Conservation (phyloP, 2,888 invertebrate species). For the Drosophila peninsularis region DNA sequence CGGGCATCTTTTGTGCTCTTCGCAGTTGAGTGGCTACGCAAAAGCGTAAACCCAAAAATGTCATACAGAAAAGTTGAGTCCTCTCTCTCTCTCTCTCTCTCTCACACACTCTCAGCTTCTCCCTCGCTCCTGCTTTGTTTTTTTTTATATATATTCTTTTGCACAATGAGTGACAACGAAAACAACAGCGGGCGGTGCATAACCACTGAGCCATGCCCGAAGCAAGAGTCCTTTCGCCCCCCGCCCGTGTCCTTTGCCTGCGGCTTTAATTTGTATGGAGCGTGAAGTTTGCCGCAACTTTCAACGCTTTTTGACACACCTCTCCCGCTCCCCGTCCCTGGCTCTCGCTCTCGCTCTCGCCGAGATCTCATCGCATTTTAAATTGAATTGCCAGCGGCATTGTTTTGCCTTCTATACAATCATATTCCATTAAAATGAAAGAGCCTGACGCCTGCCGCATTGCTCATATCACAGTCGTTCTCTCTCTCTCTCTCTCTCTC, state of each 20-base stretch:
- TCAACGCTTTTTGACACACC: conserved; percentile 55
- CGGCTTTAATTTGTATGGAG: conserved; percentile 76
- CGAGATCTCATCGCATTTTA: conserved; percentile 75
- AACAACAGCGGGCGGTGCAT: conserved; percentile 77
- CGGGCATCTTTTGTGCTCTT: conserved; percentile 80
- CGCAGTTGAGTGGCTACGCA: conserved; percentile 83
- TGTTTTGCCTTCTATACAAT: conserved; percentile 83
- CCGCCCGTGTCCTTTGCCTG: conserved; percentile 51
- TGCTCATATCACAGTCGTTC: conserved; percentile 71
- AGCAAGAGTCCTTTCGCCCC: conserved; percentile 25
- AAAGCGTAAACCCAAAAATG: conserved; percentile 75
- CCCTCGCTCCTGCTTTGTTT: conserved; percentile 9
- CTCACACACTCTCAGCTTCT: not conserved
- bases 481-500: conserved; percentile 20
- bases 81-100: conserved; percentile 2
- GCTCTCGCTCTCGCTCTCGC: conserved; percentile 3
- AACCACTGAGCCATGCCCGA: conserved; percentile 54
- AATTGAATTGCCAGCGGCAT: conserved; percentile 83
- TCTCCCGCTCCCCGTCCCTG: conserved; percentile 17
- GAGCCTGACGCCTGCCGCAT: conserved; percentile 36
- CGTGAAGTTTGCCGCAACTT: conserved; percentile 78
- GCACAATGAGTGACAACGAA: conserved; percentile 79
- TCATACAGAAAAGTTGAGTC: conserved; percentile 64
- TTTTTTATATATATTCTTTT: conserved; percentile 42
- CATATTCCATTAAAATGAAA: conserved; percentile 82